Conservation (phyloP, 2,797 vertebrate species). For the Paramormyrops hopkinsi region DNA sequence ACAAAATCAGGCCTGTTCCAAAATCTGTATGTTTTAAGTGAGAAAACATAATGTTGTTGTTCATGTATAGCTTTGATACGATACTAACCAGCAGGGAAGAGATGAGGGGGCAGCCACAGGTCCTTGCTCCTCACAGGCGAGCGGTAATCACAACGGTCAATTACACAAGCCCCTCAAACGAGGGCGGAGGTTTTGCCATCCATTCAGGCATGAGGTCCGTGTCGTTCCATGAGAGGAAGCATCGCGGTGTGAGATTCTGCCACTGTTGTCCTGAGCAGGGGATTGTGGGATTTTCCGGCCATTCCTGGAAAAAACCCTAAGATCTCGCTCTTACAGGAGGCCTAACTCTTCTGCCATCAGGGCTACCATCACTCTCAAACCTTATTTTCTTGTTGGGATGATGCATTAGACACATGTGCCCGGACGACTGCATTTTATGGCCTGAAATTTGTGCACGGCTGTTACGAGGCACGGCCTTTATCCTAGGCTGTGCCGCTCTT, state of each 20-base stretch:
- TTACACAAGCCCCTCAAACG: neutral
- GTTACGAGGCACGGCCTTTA: neutral
- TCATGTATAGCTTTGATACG: neutral
- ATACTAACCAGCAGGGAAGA: neutral
- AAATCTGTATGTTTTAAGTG: neutral
- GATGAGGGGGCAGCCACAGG: neutral
- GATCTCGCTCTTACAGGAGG: neutral
- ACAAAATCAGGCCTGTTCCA: neutral
- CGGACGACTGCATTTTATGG: constrained; percentile 2
- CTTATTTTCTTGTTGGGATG: constrained; percentile 9
- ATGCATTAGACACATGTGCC: neutral
- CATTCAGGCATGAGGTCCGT: neutral
- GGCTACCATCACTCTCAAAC: neutral
- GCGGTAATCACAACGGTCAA: no score
- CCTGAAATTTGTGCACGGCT: neutral
- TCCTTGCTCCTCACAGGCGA: neutral
- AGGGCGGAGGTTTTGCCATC: neutral
- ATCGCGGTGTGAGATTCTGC: neutral
- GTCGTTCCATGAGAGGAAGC: neutral
- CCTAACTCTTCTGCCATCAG: neutral
- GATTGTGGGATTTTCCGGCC: neutral
- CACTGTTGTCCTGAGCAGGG: neutral
- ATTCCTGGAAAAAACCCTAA: neutral
- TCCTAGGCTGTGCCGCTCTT: neutral
- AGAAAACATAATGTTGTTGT: neutral